Conservation (phyloP, 2,888 invertebrate species). For the Thereva nobilitata region DNA sequence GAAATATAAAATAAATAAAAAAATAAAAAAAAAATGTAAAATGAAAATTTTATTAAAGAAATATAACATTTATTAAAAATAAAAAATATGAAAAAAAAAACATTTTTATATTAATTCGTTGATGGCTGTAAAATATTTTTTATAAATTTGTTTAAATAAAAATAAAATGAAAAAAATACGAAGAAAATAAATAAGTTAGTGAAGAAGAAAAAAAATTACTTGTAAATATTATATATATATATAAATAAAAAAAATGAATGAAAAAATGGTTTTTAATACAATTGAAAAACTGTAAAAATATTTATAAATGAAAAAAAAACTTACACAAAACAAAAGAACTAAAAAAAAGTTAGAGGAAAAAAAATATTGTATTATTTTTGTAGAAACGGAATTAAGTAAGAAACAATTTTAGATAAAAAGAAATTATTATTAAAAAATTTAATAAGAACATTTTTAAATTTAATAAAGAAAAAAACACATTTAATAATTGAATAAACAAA, state of each 20-base stretch:
- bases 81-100: slow-evolving; percentile 6
- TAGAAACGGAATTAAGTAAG: slow-evolving; percentile 19
- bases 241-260: too few relatives aligned
- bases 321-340: slow-evolving; percentile 1
- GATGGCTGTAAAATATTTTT: slow-evolving; percentile 35
- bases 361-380: slow-evolving; percentile 30
- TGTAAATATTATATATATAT: too few relatives aligned
- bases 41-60: background rate
- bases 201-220: too few relatives aligned
- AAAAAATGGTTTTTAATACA: slow-evolving; percentile 27
- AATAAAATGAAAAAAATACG: slow-evolving; percentile 17
- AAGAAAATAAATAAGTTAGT: background rate
- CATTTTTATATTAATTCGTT: slow-evolving; percentile 34
- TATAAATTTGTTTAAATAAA: slow-evolving; percentile 20
- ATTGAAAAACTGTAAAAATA: slow-evolving; percentile 26
- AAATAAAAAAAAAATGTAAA: too few relatives aligned
- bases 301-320: slow-evolving; percentile 20
- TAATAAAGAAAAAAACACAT: too few relatives aligned
- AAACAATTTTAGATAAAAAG: slow-evolving; percentile 19
- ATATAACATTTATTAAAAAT: slow-evolving; percentile 12
- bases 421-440: background rate
- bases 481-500: too few relatives aligned
- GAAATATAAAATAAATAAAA: too few relatives aligned
- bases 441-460: background rate
- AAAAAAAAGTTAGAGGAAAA: background rate